Conservation (phyloP, 2,797 vertebrate genomes). For the Glossophaga mutica region DNA sequence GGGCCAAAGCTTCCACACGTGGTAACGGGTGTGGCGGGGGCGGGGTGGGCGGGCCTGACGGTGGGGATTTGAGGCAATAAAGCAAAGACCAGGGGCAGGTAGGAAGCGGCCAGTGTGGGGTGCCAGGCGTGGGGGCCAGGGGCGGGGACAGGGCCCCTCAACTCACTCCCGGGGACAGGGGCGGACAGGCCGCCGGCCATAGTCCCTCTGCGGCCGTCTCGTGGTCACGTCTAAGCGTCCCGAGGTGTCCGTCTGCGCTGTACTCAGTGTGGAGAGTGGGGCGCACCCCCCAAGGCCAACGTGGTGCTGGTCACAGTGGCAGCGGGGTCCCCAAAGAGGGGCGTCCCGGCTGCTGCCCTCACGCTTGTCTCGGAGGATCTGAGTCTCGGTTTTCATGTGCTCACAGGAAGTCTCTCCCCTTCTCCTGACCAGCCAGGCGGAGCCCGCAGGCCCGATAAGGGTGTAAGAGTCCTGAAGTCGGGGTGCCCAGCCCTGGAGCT, state of each 20-base stretch:
- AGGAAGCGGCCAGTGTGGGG: fast-evolving
- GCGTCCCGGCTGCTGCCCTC: background rate
- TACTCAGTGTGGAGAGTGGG: background rate
- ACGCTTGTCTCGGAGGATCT: background rate
- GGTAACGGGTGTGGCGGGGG: background rate
- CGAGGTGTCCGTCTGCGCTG: too few relatives aligned
- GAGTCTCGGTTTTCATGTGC: background rate
- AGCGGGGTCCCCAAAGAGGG: background rate
- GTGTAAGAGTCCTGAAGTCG: background rate
- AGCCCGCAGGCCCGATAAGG: background rate
- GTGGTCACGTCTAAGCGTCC: background rate
- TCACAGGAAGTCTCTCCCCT: background rate
- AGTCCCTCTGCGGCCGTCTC: background rate
- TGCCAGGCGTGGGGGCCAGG: fast-evolving
- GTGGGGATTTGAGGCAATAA: background rate
- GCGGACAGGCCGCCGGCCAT: background rate
- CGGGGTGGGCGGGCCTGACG: too few relatives aligned
- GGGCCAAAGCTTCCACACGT: fast-evolving
- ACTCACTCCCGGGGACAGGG: too few relatives aligned
- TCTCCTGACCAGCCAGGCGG: background rate
- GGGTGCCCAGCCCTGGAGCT: background rate
- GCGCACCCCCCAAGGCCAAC: background rate
- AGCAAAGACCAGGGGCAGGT: background rate
- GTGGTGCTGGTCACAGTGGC: background rate
- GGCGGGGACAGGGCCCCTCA: background rate